Evolutionary conservation across 2,113 vertebrate genomes (phyloP).

Genomic region (Dipodomys stephensi): DNA sequence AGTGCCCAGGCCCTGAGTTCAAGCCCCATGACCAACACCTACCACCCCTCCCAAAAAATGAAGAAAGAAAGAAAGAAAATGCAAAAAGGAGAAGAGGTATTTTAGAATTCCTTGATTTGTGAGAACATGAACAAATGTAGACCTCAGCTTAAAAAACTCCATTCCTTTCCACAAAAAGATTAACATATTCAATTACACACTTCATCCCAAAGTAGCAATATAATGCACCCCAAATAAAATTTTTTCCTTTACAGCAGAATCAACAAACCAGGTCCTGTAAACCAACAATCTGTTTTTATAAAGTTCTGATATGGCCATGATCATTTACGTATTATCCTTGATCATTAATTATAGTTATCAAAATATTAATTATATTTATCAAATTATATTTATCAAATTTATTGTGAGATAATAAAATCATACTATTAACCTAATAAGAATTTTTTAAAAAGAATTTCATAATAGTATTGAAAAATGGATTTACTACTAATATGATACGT

Average conservation of each 20-base stretch:
- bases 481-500: conserved; percentile 13
- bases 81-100: not conserved
- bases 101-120: not conserved
- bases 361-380: no score
- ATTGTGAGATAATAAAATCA: not conserved
- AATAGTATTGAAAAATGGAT: not conserved
- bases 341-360: not conserved
- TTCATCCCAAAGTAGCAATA: not conserved
- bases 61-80: not conserved
- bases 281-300: not conserved
- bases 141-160: not conserved
- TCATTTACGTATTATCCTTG: not conserved
- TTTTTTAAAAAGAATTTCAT: not conserved
- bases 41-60: no score
- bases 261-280: not conserved
- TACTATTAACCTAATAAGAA: not conserved
- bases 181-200: not conserved
- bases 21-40: no score
- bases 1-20: no score
- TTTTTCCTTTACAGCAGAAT: not conserved
- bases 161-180: not conserved
- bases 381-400: not conserved
- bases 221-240: not conserved
- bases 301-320: not conserved
- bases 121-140: not conserved